Conservation (phyloP, 2,888 invertebrate genomes). For the Endotricha flammealis region DNA sequence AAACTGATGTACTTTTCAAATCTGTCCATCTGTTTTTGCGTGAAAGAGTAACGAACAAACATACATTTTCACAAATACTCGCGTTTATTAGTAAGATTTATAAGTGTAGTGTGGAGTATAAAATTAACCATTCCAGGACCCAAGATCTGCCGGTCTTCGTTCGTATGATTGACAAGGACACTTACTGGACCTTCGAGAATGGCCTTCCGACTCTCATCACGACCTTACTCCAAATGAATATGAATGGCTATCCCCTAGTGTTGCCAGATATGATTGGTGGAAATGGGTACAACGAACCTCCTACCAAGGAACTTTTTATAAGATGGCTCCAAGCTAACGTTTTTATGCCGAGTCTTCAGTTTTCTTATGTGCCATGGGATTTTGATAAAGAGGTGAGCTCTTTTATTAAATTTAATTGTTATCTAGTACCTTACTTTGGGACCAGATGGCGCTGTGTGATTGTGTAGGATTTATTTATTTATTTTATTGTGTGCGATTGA, state of each 20-base stretch:
- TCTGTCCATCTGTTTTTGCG: no score
- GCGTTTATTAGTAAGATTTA: no score
- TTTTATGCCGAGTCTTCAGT: conserved; percentile 88
- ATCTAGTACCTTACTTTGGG: no score
- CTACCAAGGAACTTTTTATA: conserved; percentile 81
- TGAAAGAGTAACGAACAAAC: no score
- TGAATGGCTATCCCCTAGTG: conserved; percentile 84
- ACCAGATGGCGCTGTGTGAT: no score
- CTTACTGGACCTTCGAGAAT: conserved; percentile 81
- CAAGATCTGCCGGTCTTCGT: conserved; percentile 84
- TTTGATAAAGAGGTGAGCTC: conserved; percentile 75
- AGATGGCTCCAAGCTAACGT: conserved; percentile 87
- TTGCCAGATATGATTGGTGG: conserved; percentile 88
- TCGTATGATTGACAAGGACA: conserved; percentile 87
- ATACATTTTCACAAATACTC: no score
- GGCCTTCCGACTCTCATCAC: conserved; percentile 86
- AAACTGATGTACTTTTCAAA: no score
- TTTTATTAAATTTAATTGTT: no score
- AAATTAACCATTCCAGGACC: conserved; percentile 66
- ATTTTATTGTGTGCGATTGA: no score
- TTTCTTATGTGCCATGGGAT: conserved; percentile 88
- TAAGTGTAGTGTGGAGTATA: no score
- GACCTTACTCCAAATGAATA: conserved; percentile 80
- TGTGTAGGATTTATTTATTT: no score
- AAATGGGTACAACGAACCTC: conserved; percentile 70